phyloP scores from a whole-genome alignment of 2,888 invertebrate genomes.

The Dasysyrphus albostriatus region DNA sequence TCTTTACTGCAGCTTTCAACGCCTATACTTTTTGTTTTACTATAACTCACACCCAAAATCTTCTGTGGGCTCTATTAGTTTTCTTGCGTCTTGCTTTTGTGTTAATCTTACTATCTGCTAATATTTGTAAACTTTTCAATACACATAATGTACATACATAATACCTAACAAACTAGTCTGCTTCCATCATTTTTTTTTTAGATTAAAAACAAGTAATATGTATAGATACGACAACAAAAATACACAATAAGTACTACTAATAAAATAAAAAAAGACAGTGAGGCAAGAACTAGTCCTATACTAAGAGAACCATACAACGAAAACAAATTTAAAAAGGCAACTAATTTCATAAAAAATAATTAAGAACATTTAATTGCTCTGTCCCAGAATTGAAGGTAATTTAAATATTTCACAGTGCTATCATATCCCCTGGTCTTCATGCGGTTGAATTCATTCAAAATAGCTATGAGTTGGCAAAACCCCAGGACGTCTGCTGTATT shows the following conservation, averaged over 20 bases:
- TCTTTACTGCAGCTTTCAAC: too few relatives aligned
- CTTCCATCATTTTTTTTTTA: not conserved
- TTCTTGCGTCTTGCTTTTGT: slow-evolving; percentile 13
- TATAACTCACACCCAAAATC: too few relatives aligned
- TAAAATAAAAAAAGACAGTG: slow-evolving; percentile 45
- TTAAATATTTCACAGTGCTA: slow-evolving; percentile 17
- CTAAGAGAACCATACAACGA: slow-evolving; percentile 9
- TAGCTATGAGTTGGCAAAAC: not conserved
- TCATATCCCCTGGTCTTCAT: not conserved
- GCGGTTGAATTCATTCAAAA: not conserved
- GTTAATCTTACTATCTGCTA: not conserved
- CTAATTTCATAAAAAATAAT: slow-evolving; percentile 24
- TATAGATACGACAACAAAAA: slow-evolving; percentile 16
- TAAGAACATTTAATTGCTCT: not conserved
- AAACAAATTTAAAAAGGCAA: slow-evolving; percentile 27
- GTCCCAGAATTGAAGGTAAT: slow-evolving; percentile 58
- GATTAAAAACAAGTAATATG: not conserved
- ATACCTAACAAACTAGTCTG: not conserved
- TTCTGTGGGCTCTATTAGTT: too few relatives aligned
- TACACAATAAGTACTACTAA: slow-evolving; percentile 49
- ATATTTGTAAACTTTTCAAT: not conserved
- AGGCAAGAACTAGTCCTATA: slow-evolving; percentile 40
- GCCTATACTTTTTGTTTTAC: too few relatives aligned
- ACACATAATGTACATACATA: not conserved
- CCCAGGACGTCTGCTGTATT: not conserved